A percentile compares a stretch with the other conserved stretches of the same genome.
Evolutionary conservation across 1,140 invertebrate species (phyloP).

Genomic region (Papilio dardanus): DNA sequence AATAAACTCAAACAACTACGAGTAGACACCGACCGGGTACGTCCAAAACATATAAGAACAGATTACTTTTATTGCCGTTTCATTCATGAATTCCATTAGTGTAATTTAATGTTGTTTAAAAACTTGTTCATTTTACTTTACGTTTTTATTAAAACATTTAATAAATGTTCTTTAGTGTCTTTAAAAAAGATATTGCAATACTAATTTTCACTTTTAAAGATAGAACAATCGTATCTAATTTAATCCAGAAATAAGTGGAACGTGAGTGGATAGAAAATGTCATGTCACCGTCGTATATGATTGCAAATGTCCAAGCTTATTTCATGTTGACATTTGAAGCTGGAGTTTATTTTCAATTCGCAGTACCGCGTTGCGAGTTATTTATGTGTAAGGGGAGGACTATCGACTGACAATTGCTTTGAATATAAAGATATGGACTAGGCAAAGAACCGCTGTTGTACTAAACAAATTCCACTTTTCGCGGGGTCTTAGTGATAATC

Average conservation of each 20-base stretch:
- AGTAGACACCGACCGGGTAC: constrained; percentile 54
- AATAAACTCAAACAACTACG: constrained; percentile 78
- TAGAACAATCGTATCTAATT: not conserved
- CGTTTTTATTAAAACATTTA: too few species aligned
- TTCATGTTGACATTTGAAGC: constrained; percentile 32
- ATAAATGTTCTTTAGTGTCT: too few species aligned
- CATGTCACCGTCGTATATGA: not conserved
- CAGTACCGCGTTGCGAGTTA: constrained; percentile 39
- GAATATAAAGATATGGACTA: not conserved
- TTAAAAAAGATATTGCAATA: too few species aligned
- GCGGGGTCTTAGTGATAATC: too few species aligned
- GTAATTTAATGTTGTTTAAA: constrained; percentile 4
- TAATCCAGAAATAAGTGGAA: not conserved
- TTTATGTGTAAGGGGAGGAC: constrained; percentile 37
- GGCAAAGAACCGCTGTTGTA: not conserved
- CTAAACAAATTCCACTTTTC: not conserved
- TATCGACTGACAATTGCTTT: constrained; percentile 38
- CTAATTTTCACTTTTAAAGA: not conserved
- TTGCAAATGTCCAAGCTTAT: constrained; percentile 35
- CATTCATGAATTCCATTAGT: constrained; percentile 11
- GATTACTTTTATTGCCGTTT: constrained; percentile 51
- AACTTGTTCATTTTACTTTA: not conserved
- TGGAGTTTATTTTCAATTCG: constrained; percentile 38
- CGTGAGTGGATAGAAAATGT: not conserved
- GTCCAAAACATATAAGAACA: constrained; percentile 48